Evolutionary conservation across 2,797 vertebrate genomes (phyloP).

Genomic region (Glossophaga mutica): DNA sequence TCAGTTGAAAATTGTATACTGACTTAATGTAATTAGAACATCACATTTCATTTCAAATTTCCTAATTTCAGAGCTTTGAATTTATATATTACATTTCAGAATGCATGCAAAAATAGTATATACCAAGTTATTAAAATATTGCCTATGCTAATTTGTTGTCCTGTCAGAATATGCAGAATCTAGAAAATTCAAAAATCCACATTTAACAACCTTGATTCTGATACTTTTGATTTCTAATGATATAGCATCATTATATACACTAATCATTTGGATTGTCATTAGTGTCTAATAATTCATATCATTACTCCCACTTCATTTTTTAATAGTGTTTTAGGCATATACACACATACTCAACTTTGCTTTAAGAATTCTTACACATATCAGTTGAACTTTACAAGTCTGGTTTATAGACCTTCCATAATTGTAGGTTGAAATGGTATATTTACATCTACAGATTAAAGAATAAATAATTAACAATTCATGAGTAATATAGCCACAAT

Average conservation of each 20-base stretch:
- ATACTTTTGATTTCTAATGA: not conserved
- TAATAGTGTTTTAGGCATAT: not conserved
- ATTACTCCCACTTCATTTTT: conserved; percentile 22
- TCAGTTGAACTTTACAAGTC: conserved; percentile 35
- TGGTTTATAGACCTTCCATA: conserved; percentile 68
- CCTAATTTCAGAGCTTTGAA: conserved; percentile 12
- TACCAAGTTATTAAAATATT: not conserved
- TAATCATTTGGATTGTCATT: not conserved
- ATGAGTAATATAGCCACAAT: conserved; percentile 34
- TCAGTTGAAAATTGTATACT: not conserved
- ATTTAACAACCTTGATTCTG: not conserved
- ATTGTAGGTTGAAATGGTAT: conserved; percentile 61
- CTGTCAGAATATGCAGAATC: not conserved
- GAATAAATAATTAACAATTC: conserved; percentile 65
- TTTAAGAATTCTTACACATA: conserved; percentile 13
- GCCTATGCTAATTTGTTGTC: not conserved
- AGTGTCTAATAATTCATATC: not conserved
- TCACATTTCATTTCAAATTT: conserved; percentile 6
- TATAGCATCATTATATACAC: not conserved
- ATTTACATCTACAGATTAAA: conserved; percentile 71
- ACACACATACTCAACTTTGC: not conserved
- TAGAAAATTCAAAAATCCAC: conserved; percentile 30
- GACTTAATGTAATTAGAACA: conserved; percentile 12
- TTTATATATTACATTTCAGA: not conserved
- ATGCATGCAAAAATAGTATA: conserved; percentile 10